Evolutionary conservation across 2,797 vertebrate genomes (phyloP), one percentile per base, ranked within the genome.

Genomic region (Acanthornis magna): DNA sequence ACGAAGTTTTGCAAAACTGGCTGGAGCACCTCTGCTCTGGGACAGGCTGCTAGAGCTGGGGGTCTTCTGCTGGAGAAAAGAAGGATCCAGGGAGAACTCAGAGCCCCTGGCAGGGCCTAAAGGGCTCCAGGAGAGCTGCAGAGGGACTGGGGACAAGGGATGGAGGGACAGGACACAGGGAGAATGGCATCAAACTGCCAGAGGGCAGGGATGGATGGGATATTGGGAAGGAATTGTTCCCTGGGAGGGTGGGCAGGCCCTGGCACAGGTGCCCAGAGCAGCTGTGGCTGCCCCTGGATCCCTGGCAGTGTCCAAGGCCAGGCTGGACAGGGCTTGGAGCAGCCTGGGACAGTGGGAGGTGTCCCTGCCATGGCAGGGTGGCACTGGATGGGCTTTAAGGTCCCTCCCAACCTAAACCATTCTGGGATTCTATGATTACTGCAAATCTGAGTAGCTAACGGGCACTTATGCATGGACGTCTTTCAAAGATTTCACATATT

Each of bases 391-490:
- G 4, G 8, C 1, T 68, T 55, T 54, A 16, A 32, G 1, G 23
- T 57, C 29, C 7, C 9, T n/a, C 2, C 7, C 51, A 38, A 6
- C 5, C 17, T 53, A 60, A n/a, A 45, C 16, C 16, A 6, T 5
- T 5, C 36, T 14, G 25, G 1, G 9, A 34, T n/a, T 53, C 25
- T 36, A 34, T 5, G 15, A 16, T 20, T 27, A n/a, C 13, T 16
- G 36, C n/a, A 67, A 50, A 71, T 13, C n/a, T 16, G 20, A 67
- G 17, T 2, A 14, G 50, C 27, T 73, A 54, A 34, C 0, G 0
- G 11, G 0, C 8, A 62, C 18, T 73, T 57, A 18, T 1, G 0
- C 60, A 63, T 0, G 54, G 4, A 4, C 8, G 5, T 22, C 16
- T 47, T 47, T 27, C 30, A 36, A 23, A 5, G 8, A 66, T 18